Base-by-base conservation (phyloP, 2,888 invertebrate species). In the Oxyteleia sp. region DNA sequence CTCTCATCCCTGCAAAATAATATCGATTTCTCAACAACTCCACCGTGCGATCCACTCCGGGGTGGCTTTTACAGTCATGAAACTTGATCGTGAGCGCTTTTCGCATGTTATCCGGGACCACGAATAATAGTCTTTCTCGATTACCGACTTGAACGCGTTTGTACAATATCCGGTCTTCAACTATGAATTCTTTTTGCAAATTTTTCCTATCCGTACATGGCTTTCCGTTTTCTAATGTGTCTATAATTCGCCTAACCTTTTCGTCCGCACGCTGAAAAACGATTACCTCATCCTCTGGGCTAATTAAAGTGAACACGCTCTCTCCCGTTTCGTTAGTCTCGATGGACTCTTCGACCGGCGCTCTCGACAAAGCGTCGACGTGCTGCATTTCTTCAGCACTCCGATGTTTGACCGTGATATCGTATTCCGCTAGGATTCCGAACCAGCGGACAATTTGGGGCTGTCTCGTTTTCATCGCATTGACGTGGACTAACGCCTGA, bases 401-500 rank as follows among this genome's bases (percentile, higher is more conserved):
- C 0, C 57, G 57, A 41, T 57, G 57, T 13, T 57, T 41, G 5
- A 51, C 15, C 2, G 11, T 11, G 8, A 51, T 29, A 13, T 51
- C 51, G 13, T 51, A 51, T 11, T 51, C 51, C 0, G 51, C 51
- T n/a, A 51, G 26, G 0, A 20, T 51, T 4, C 29, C 51, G 1
- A 51, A 5, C 51, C 51, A 51, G n/a, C 51, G 18, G 2, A 51
- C 51, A 15, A 61, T 32, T 29, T 61, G 45, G 8, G 64, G 64
- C n/a, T 64, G 49, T 32, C 11, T 49, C 0, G 64, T 64, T 35
- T 29, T 32, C 11, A 49, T 26, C 11, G 55, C 76, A 45, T 89
- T 88, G 11, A 88, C 51, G 61, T 83, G 86, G 0, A 86, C 71
- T 8, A 89, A 43, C 3, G 88, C 87, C 74, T 88, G 87, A 57